Base-by-base conservation (phyloP, 1,140 invertebrate genomes). In the Pseudomyrmex dendroicus region DNA sequence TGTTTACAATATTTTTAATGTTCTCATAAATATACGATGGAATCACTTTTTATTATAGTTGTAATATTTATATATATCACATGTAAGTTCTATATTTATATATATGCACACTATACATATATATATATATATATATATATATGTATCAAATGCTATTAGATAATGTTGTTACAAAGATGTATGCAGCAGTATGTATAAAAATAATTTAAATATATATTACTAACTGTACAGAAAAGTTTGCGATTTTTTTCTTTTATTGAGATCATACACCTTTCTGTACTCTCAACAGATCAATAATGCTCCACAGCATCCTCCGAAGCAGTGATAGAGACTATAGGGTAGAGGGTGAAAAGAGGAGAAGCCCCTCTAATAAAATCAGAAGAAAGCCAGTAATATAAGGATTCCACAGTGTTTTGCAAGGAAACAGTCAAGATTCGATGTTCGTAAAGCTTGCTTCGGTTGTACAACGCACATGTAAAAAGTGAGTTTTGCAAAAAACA, bases 281-380 rank as follows among this genome's bases (percentile, higher is more conserved):
- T 22, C 82, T 85, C 74, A 86, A 66, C 73, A 91, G 87, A 94
- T 94, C 93, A 94, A 93, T 93, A 94, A 92, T 90, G 93, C 92
- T 93, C 92, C 92, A 91, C 91, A 93, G 92, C 92, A 90, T 93
- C 91, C 89, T 89, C 78, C 83, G 83, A 73, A 76, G 84, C 82
- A 73, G 78, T 84, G 56, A 62, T 82, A 63, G 56, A 84, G 57
- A 83, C 22, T 74, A 80, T 20, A 20, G 20, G 86, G 74, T 61
- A 67, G 80, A 83, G 85, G 83, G 73, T 74, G 63, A 76, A 86
- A 74, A 84, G 80, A 89, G 89, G 83, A 84, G 89, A 89, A 87
- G 88, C 87, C 88, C 68, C 48, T 88, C 63, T 89, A 84, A 76
- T 80, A 90, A 89, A 82, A 80, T 83, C 85, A 76, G 84, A 89